These are phyloP conservation scores for Festucalex cinctus DNA, from an alignment of 2,113 vertebrate species.

Conservation along the genomic window DNA sequence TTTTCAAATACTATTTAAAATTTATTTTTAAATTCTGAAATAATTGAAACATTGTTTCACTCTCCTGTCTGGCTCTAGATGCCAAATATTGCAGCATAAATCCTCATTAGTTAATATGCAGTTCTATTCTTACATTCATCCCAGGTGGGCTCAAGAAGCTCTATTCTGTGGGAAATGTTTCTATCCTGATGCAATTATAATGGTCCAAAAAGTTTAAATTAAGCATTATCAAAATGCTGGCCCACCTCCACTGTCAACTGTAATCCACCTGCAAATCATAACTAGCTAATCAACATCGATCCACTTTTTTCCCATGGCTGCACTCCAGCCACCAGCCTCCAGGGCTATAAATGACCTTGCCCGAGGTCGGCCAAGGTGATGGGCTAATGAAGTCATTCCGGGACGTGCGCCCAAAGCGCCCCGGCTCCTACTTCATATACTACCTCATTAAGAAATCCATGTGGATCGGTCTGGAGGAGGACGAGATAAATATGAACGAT, in stretches of 20 bases:
- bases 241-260: slow-evolving; percentile 43
- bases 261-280: slow-evolving; percentile 69
- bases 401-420: slow-evolving; percentile 33
- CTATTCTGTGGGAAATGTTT: neutral
- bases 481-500: slow-evolving; percentile 14
- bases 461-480: slow-evolving; percentile 9
- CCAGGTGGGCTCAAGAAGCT: neutral
- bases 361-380: slow-evolving; percentile 40
- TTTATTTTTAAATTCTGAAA: no score
- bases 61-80: neutral
- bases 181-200: slow-evolving; percentile 3
- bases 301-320: slow-evolving; percentile 40
- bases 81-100: neutral
- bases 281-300: slow-evolving; percentile 57
- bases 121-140: neutral
- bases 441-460: slow-evolving; percentile 27
- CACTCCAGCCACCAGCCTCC: slow-evolving; percentile 41
- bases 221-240: slow-evolving; percentile 40
- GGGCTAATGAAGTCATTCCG: slow-evolving; percentile 44
- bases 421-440: slow-evolving; percentile 24
- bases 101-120: neutral
- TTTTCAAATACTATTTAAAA: no score
- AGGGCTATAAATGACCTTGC: slow-evolving; percentile 31
- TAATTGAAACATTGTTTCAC: no score
- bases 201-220: slow-evolving; percentile 15